Evolutionary conservation across 1,140 invertebrate genomes (phyloP).

Genomic region (Sarcophaga peregrina): DNA sequence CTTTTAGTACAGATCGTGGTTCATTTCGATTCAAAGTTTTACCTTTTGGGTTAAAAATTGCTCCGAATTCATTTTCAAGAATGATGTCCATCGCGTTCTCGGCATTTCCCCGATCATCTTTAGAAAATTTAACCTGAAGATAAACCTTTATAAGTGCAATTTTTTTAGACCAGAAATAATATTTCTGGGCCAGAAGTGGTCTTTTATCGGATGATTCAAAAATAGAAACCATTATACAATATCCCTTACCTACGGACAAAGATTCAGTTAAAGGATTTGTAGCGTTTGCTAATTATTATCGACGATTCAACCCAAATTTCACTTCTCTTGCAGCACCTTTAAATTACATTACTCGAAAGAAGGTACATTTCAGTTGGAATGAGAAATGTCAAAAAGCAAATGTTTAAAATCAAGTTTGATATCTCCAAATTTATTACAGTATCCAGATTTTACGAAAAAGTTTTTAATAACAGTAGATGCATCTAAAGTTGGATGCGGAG

Average conservation of each 20-base stretch:
- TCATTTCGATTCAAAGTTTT: conserved; percentile 39
- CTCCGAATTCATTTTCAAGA: conserved; percentile 41
- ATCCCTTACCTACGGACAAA: conserved; percentile 45
- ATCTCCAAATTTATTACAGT: neutral
- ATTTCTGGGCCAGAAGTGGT: conserved; percentile 49
- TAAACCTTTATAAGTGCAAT: conserved; percentile 56
- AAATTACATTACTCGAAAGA: neutral
- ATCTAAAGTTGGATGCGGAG: neutral
- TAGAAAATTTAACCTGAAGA: conserved; percentile 47
- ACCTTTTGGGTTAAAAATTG: conserved; percentile 46
- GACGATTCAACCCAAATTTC: neutral
- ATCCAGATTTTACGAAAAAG: neutral
- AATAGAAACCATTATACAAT: conserved; percentile 48
- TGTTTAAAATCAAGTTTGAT: neutral
- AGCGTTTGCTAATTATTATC: conserved; percentile 28
- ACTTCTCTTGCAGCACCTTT: neutral
- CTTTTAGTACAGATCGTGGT: conserved; percentile 35
- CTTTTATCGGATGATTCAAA: conserved; percentile 37
- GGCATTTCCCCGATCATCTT: conserved; percentile 40
- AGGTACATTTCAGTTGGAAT: neutral
- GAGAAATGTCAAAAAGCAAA: neutral
- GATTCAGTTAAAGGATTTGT: conserved; percentile 49
- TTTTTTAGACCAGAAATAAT: conserved; percentile 48
- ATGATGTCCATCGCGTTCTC: conserved; percentile 45
- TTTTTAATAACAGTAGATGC: neutral